These are phyloP conservation scores for Iphiclides podalirius DNA, from an alignment of 2,888 invertebrate species.

Conservation along the genomic window DNA sequence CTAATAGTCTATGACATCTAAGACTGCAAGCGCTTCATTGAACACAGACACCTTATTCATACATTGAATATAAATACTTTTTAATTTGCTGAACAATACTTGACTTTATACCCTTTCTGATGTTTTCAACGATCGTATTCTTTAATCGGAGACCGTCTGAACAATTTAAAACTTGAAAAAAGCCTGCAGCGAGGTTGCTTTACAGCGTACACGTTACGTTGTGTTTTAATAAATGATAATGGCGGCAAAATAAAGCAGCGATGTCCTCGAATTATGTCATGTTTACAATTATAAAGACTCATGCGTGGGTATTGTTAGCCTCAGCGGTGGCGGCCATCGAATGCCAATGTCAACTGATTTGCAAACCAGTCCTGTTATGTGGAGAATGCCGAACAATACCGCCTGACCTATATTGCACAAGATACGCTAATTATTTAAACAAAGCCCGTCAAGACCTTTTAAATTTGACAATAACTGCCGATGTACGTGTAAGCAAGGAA, in stretches of 20 bases:
- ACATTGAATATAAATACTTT: too few relatives aligned
- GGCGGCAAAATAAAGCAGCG: neutral
- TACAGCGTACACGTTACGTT: too few relatives aligned
- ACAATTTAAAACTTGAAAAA: too few relatives aligned
- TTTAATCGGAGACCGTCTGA: too few relatives aligned
- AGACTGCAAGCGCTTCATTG: too few relatives aligned
- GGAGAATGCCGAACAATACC: conserved; percentile 36
- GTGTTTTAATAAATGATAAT: too few relatives aligned
- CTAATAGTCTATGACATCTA: too few relatives aligned
- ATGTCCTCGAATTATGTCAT: neutral
- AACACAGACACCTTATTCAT: too few relatives aligned
- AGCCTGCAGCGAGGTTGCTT: too few relatives aligned
- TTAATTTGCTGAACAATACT: too few relatives aligned
- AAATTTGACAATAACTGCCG: neutral
- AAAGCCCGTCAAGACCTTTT: conserved; percentile 15
- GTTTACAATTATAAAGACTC: conserved; percentile 1
- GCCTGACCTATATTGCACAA: conserved; percentile 53
- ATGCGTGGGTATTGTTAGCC: conserved; percentile 25
- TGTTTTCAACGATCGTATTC: too few relatives aligned
- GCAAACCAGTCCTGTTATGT: conserved; percentile 64
- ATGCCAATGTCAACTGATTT: conserved; percentile 72
- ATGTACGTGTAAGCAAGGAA: neutral
- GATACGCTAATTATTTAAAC: conserved; percentile 21
- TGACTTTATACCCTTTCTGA: too few relatives aligned
- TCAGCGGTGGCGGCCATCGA: conserved; percentile 38